Conservation (phyloP, 2,888 invertebrate genomes). For the Charanyca ferruginea region DNA sequence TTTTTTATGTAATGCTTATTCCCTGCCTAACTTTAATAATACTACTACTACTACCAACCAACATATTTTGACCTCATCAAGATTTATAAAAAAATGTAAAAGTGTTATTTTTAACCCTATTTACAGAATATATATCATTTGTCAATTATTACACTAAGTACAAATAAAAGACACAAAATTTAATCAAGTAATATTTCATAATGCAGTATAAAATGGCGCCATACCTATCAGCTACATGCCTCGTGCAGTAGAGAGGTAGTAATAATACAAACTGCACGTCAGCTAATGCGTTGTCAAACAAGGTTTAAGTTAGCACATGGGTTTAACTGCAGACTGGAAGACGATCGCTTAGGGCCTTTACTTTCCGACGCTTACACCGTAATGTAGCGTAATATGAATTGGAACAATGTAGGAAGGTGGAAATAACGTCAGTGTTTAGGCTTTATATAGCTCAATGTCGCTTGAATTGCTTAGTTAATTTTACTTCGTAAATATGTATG, state of each 20-base stretch:
- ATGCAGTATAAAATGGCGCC: not conserved
- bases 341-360: constrained; percentile 62
- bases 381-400: constrained; percentile 24
- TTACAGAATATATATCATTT: not conserved
- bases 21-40: too few species aligned
- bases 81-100: too few species aligned
- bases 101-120: too few species aligned
- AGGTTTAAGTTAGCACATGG: constrained; percentile 65
- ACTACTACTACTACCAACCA: too few species aligned
- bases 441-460: not conserved
- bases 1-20: too few species aligned
- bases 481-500: too few species aligned
- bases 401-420: too few species aligned
- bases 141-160: not conserved
- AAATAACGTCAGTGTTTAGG: not conserved
- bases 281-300: constrained; percentile 66
- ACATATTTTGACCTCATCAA: too few species aligned
- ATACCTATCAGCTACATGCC: not conserved
- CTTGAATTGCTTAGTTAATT: too few species aligned
- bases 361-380: constrained; percentile 56
- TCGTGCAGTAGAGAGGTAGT: not conserved
- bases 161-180: not conserved
- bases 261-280: constrained; percentile 47
- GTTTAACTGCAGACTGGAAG: constrained; percentile 67
- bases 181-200: not conserved